Evolutionary conservation across 37 sponge, comb jelly and placozoan species (phyloP).

Genomic region (Beroe forskalii): DNA sequence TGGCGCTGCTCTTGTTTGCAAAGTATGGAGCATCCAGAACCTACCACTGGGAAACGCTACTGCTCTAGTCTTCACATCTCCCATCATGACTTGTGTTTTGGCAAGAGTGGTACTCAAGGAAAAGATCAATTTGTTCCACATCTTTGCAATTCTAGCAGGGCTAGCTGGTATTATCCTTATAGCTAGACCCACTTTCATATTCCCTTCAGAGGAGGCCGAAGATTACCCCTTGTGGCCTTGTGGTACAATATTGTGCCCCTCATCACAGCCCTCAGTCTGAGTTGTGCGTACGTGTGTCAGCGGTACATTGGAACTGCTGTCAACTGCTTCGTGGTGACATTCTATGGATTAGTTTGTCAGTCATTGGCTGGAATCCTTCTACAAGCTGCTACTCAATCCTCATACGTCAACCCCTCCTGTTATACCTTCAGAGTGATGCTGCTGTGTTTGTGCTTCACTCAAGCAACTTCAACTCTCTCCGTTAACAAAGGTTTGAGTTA

Average conservation of each 20-base stretch:
- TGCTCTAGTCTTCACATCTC: slow-evolving; percentile 22
- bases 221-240: not conserved
- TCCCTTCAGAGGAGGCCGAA: not conserved
- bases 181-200: slow-evolving; percentile 13
- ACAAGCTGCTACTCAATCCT: not conserved
- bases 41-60: not conserved
- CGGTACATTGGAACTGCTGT: not conserved
- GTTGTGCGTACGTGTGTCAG: not conserved
- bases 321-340: not conserved
- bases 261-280: not conserved
- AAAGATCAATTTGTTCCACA: not conserved
- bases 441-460: not conserved
- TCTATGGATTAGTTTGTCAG: not conserved
- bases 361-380: not conserved
- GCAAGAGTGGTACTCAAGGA: not conserved
- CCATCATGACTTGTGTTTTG: not conserved
- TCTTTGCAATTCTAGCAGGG: not conserved
- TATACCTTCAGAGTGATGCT: not conserved
- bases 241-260: slow-evolving; percentile 1
- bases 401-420: not conserved
- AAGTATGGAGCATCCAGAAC: slow-evolving; percentile 15
- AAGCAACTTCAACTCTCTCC: not conserved
- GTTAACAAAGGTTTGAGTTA: slow-evolving; percentile 13
- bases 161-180: slow-evolving; percentile 7
- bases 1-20: not conserved